Evolutionary conservation across 2,113 vertebrate species (phyloP).

Genomic region (Oreochromis tanganicae): DNA sequence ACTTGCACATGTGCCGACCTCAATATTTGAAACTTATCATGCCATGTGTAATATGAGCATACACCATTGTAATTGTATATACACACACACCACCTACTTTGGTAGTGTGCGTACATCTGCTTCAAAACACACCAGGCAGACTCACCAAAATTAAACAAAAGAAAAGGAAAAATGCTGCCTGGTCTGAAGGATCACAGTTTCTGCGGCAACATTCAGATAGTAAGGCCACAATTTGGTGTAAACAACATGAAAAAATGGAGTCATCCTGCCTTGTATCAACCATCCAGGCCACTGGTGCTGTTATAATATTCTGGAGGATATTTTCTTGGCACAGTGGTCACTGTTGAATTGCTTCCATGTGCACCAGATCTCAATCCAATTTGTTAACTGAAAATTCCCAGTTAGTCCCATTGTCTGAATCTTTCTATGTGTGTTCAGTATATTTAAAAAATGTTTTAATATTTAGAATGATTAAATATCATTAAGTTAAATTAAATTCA

Average conservation of each 20-base stretch:
- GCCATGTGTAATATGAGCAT: background rate
- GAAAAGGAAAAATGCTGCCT: background rate
- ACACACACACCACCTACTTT: background rate
- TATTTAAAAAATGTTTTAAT: background rate
- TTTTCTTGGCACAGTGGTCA: background rate
- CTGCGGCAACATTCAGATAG: background rate
- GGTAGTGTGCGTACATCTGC: background rate
- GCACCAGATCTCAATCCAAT: background rate
- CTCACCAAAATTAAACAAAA: background rate
- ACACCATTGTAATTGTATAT: background rate
- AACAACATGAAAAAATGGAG: background rate
- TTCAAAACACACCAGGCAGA: background rate
- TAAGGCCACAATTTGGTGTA: background rate
- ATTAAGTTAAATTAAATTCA: background rate
- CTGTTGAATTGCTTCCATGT: too few species aligned
- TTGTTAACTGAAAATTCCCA: background rate
- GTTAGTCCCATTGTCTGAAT: fast-evolving
- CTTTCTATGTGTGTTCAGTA: fast-evolving
- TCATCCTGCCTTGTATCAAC: background rate
- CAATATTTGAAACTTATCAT: background rate
- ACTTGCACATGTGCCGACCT: background rate
- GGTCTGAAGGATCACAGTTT: background rate
- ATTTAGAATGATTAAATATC: background rate
- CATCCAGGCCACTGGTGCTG: background rate
- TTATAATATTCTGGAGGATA: background rate